Evolutionary conservation across 2,888 invertebrate genomes (phyloP), one percentile per base, ranked within the genome.

Genomic region (Penaeus monodon): DNA sequence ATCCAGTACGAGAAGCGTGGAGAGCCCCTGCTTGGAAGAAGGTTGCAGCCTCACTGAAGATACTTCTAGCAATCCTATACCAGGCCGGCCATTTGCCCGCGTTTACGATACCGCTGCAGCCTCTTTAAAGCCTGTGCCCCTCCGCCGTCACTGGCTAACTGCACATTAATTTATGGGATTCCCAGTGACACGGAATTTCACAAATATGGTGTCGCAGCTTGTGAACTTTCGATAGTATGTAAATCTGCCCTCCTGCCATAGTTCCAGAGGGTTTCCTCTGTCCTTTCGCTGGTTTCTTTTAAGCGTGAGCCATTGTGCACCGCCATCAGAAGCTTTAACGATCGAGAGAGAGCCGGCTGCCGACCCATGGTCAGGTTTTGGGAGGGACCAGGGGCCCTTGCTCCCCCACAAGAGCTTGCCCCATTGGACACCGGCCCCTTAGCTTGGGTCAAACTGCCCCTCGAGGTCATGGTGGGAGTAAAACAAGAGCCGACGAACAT

Each of bases 121-220:
- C 89, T 89, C 89, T 89, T 89, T 89, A 89, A 89, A 89, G 88
- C 89, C 78, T 88, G 87, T 88, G 88, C 88, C 88, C 88, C 89
- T 85, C 85, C 87, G 81, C 89, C 85, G 89, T 88, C 89, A 89
- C 89, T 89, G 89, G 89, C 89, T 89, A 89, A 89, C 89, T 89
- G 88, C 89, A 88, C 89, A 89, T 89, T 89, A 89, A 89, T 89
- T 89, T 89, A 89, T 89, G 88, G 88, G 88, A 85, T 88, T 89
- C 88, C 79, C 79, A 88, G 88, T 83, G 82, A 87, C 88, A 82
- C 86, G 86, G 81, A 86, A 86, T 86, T 77, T 81, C 86, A 77
- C 86, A 86, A 86, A 86, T 86, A 86, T 81, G 86, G 86, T 81
- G 73, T 81, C 74, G 81, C 81, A 74, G 76, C 81, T 81, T 70